A percentile compares a stretch with the other conserved stretches of the same genome.
Conservation (phyloP, 2,888 invertebrate genomes). For the Rotaria macrura region DNA sequence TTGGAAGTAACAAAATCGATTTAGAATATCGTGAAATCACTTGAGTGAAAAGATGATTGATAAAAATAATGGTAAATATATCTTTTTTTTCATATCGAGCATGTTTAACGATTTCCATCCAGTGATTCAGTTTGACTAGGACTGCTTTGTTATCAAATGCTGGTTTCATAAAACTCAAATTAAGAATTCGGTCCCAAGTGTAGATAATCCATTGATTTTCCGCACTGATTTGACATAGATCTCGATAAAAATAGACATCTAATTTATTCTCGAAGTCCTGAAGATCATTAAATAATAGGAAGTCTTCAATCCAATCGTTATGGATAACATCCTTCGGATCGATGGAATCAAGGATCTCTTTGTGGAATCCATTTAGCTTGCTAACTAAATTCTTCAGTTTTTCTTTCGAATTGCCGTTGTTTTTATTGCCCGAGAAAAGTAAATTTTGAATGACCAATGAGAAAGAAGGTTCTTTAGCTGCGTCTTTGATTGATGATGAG, state of each 20-base stretch:
- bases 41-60: background rate
- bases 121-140: background rate
- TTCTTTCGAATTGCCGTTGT: background rate
- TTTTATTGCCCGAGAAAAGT: background rate
- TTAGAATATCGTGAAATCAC: background rate
- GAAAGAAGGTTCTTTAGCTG: background rate
- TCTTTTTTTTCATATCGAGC: background rate
- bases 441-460: background rate
- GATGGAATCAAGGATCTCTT: background rate
- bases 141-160: background rate
- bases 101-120: background rate
- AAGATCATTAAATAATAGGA: background rate
- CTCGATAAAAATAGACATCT: background rate
- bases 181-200: background rate
- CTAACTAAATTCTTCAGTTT: background rate
- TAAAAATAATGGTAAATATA: background rate
- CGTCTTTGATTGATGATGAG: background rate
- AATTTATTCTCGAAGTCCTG: background rate
- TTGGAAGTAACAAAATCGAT: background rate
- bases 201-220: background rate
- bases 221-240: background rate
- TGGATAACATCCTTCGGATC: background rate
- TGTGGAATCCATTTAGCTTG: background rate
- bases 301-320: background rate
- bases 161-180: background rate